Base-by-base conservation (phyloP, 2,113 vertebrate genomes). In the Micronisus gabar region DNA sequence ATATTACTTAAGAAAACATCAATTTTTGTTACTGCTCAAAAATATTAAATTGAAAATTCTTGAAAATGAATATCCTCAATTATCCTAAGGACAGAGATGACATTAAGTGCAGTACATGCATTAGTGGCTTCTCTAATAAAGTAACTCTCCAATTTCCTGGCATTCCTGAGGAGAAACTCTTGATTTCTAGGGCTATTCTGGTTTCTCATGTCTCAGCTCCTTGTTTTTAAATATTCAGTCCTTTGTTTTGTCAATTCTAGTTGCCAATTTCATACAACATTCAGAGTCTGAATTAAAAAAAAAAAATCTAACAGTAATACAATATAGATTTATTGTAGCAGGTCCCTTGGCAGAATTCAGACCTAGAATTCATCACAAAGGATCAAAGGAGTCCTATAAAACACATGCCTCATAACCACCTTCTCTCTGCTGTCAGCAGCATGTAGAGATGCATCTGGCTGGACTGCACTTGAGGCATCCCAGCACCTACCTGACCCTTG, bases 371-470 rank as follows among this genome's bases (percentile, higher is more conserved):
- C 47, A 32, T n/a, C 20, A 41, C 19, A 91, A 40, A 52, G 38
- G 38, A 72, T 63, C 58, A 38, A 47, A 61, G 27, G 15, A 71
- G 20, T 38, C n/a, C 70, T 29, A 19, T 3, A 74, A 41, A 58
- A 29, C 50, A 48, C 4, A 2, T 6, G 20, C 19, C 52, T 32
- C 3, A 0, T 11, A 47, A n/a, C 1, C 34, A 41, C 17, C 43
- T 12, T 40, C 43, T 41, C 47, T 56, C 25, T 36, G 13, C 2
- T 65, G 71, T 26, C 40, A 29, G 40, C 15, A 36, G 50, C 3
- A 8, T 2, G 1, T 3, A 21, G 29, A 47, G 58, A 18, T 34
- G 26, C 29, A 11, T 4, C 16, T 27, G 52, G 23, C 18, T 26
- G 50, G 25, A 15, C 20, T 22, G 67, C 48, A 18, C 41, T 0